Base-by-base conservation (phyloP, 64 coral and sea anemone species). In the Platygyra sinensis region DNA sequence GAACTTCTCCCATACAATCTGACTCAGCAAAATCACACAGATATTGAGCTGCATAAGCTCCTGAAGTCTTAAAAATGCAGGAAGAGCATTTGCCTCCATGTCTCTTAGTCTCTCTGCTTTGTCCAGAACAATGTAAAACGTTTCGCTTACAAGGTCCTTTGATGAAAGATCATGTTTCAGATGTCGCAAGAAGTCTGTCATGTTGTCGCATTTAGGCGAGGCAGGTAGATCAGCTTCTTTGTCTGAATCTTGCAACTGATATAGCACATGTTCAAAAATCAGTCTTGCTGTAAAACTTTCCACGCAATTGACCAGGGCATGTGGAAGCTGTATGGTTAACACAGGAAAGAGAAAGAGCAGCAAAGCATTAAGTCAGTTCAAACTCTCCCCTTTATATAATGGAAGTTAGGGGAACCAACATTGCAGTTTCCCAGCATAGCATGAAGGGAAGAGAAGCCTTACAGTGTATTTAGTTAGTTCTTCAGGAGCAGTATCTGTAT, bases 1-100 rank as follows among this genome's bases (percentile, higher is more conserved):
- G 75, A 95, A 99, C 60, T 99, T 99, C n/a, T 99, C 97, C 83
- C 88, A 93, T 3, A 94, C 87, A 72, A 99, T 99, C 42, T 99
- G 94, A 86, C 93, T 95, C 0, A 99, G 65, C 42, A 99, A 86
- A 30, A 99, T 52, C 19, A 99, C 91, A 86, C 94, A 99, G 33
- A 99, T 88, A 38, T 96, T 99, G 46, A 91, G 78, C n/a, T 74
- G 10, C 5, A 88, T 89, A 11, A 99, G 88, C 74, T 99, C 97
- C 52, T 95, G 91, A 59, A 99, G 94, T 61, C 91, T 87, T 18
- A 93, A 73, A 79, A 99, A 99, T 57, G 88, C 91, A 73, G 97
- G 93, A 18, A 99, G 72, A 46, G 83, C 30, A 60, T 96, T 90
- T 20, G 77, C 77, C 73, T 99, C 94, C 78, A 99, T 95, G 61